Conservation (phyloP, 1,140 invertebrate species). For the Meloidogyne hapla region DNA sequence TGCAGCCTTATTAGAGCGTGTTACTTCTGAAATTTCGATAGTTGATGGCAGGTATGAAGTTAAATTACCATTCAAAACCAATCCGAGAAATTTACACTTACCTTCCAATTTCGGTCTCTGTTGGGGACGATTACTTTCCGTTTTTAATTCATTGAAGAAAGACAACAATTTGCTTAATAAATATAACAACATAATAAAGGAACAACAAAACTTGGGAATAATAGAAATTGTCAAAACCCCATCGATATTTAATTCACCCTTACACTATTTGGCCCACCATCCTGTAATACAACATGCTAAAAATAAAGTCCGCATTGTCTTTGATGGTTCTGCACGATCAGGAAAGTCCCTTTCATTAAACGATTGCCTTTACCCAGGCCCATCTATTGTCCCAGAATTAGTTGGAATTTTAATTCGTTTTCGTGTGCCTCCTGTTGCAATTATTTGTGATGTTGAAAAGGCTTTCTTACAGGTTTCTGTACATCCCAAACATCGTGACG, state of each 20-base stretch:
- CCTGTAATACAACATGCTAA: neutral
- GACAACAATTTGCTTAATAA: neutral
- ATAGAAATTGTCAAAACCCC: no score
- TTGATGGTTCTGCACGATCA: neutral
- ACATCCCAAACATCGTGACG: constrained; percentile 25
- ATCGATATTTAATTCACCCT: neutral
- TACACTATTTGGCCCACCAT: constrained; percentile 17
- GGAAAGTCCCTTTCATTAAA: neutral
- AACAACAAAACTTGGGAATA: neutral
- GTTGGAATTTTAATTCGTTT: neutral
- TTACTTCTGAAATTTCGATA: neutral
- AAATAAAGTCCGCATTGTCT: constrained; percentile 12
- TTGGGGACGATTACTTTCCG: neutral
- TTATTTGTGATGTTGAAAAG: constrained; percentile 11
- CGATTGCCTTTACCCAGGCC: constrained; percentile 6
- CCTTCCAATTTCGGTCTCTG: constrained; percentile 12
- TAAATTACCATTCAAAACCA: neutral
- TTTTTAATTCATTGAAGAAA: neutral
- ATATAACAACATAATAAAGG: neutral
- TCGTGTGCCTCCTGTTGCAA: neutral
- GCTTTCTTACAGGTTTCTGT: constrained; percentile 20
- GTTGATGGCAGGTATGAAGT: constrained; percentile 13
- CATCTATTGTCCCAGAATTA: neutral
- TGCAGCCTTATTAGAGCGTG: neutral
- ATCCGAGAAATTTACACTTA: neutral